Evolutionary conservation across 2,888 invertebrate genomes (phyloP), one percentile per base, ranked within the genome.

Genomic region (Clitarchus hookeri): DNA sequence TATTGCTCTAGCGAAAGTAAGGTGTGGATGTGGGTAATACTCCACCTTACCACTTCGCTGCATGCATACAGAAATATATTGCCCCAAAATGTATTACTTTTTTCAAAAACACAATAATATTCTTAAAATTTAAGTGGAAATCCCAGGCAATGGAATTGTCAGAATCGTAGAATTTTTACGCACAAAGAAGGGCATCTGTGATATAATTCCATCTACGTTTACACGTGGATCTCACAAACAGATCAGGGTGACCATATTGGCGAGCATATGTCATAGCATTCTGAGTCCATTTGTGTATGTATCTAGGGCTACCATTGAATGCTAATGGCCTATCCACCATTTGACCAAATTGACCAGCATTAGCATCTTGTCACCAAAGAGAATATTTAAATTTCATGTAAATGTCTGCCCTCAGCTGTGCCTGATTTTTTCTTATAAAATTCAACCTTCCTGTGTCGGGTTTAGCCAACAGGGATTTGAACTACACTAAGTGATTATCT

Each of bases 211-310:
- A 89, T n/a, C 87, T 88, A 12, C 90, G 89, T 86, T 89, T 90
- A 83, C 89, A 90, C 9, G 90, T 91, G 83, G 91, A 88, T 23
- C 90, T 91, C 19, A 91, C 88, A 86, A 90, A 91, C 23, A 90
- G 86, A 87, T 89, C 89, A 26, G 90, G 90, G 25, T 88, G 88
- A 6, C 91, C 91, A 89, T 89, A 91, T 65, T 90, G 86, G 87
- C 89, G 85, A n/a, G 91, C 90, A 85, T 89, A 90, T 16, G 90
- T 83, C 89, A 90, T 90, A 1, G 89, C 90, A 88, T 90, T 90
- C 83, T 91, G 89, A 44, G 88, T 88, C 26, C 87, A 85, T 87
- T 90, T 87, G 26, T 88, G 87, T 89, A 90, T 89, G 82, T 88
- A 86, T 9, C 89, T 82, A n/a, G n/a, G n/a, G n/a, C n/a, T n/a